These are phyloP conservation scores for Abramis brama DNA, from an alignment of 2,113 vertebrate genomes.

Conservation along the genomic window DNA sequence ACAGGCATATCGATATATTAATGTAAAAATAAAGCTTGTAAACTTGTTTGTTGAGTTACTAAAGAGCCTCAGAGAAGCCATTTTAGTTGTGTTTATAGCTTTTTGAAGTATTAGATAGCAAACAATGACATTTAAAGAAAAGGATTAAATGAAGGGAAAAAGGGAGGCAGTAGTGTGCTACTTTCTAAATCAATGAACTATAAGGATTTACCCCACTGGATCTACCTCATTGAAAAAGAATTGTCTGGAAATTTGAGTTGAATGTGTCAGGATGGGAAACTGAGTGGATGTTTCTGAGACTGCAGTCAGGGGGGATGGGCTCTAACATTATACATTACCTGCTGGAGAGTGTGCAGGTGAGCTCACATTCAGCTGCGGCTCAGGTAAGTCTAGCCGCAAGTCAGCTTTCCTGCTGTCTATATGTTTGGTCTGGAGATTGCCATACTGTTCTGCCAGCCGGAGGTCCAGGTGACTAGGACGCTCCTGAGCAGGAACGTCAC, in stretches of 20 bases:
- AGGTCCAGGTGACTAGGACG: constrained; percentile 92
- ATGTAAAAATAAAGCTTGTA: not conserved
- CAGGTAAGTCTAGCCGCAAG: constrained; percentile 82
- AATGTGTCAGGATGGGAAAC: constrained; percentile 51
- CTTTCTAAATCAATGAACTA: constrained; percentile 48
- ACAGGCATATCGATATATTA: constrained; percentile 14
- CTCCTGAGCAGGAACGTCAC: constrained; percentile 86
- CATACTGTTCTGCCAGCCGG: constrained; percentile 80
- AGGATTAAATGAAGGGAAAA: constrained; percentile 38
- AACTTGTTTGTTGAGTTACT: constrained; percentile 56
- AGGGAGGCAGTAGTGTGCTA: constrained; percentile 51
- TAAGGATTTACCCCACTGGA: constrained; percentile 35
- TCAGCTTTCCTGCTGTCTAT: constrained; percentile 82
- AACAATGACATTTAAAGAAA: constrained; percentile 59
- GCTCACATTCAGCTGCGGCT: constrained; percentile 83
- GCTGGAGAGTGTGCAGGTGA: constrained; percentile 84
- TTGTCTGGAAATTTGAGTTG: constrained; percentile 2
- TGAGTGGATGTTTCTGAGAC: constrained; percentile 51
- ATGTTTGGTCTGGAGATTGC: constrained; percentile 75
- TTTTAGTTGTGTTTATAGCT: constrained; percentile 60
- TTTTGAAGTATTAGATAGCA: constrained; percentile 53
- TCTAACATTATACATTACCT: constrained; percentile 95
- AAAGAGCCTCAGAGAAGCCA: constrained; percentile 61
- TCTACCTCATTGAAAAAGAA: constrained; percentile 21
- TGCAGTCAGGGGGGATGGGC: constrained; percentile 58